Evolutionary conservation across 2,888 invertebrate genomes (phyloP), one percentile per base, ranked within the genome.

Genomic region (Chorisops tibialis): DNA sequence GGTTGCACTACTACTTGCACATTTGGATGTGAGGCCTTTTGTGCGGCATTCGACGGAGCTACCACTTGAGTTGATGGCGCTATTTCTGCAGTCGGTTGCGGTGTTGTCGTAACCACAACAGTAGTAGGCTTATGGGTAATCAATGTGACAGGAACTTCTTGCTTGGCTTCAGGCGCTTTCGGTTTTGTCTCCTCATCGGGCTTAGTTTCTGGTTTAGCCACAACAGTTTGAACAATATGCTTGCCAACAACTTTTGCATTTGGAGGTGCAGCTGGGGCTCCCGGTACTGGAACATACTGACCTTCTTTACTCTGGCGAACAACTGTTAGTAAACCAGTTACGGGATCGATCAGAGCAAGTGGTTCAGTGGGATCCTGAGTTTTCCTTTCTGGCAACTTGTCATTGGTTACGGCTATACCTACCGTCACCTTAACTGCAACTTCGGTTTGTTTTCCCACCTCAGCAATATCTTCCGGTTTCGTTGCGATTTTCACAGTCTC

Each of bases 291-390:
- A 62, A 86, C 82, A 71, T 86, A 86, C 68, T 84, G 83, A 11
- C 85, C 85, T 71, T 88, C 88, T 70, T 87, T 88, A 50, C 85
- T 85, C 68, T 87, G 87, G 69, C 85, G 80, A 83, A 87, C 84
- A 0, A 86, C 85, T 61, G 85, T 86, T 35, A 89, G 77, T 68
- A 87, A 79, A 2, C 89, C 89, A 0, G 88, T 89, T 1, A 88
- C 87, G 0, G 89, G 88, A 76, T 89, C 89, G 45, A 89, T 87
- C 16, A 88, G 73, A 3, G 85, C 85, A 70, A 83, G 83, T 1
- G 87, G 85, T 69, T 87, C 87, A 9, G 80, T 78, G 37, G 78
- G 78, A 12, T 73, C 73, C 24, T 19, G 24, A 4, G 43, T 16
- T 16, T 56, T 56, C 18, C 11, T 14, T 4, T 43, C 45, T 7